A percentile compares a stretch with the other conserved stretches of the same genome.
phyloP scores from a whole-genome alignment of 2,113 vertebrate species.

The Lagopus muta region DNA sequence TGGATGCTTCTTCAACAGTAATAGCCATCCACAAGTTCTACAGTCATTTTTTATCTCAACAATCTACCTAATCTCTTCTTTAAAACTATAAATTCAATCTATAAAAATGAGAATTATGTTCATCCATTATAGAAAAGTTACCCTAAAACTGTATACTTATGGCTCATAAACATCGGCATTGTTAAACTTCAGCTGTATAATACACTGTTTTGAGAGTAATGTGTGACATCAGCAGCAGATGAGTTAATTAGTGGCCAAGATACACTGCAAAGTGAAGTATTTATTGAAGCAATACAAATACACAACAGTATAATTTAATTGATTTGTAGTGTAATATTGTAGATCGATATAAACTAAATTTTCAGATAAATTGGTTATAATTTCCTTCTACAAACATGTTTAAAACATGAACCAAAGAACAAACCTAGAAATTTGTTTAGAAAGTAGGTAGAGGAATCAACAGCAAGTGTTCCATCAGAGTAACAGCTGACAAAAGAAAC shows the following conservation, averaged over 20 bases:
- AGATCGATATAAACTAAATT: not conserved
- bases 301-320: not conserved
- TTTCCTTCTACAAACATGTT: not conserved
- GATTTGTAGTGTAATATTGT: not conserved
- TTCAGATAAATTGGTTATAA: not conserved
- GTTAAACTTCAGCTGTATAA: not conserved
- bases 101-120: not conserved
- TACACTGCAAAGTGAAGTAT: not conserved
- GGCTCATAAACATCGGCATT: rapidly evolving
- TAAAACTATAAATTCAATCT: not conserved
- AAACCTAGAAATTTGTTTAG: not conserved
- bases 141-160: not conserved
- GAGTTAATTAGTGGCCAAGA: not conserved
- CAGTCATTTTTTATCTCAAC: not conserved
- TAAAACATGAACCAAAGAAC: not conserved
- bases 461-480: not conserved
- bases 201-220: not conserved
- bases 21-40: not conserved
- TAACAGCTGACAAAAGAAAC: not conserved
- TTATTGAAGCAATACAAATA: not conserved
- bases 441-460: not conserved
- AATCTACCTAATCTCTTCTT: not conserved
- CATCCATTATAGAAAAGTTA: not conserved
- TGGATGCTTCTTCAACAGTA: not conserved
- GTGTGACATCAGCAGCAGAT: not conserved